Percentiles rank a stretch among this genome's conserved stretches.
phyloP scores from a whole-genome alignment of 1,140 invertebrate species.

The Zaprionus kolodkinae region DNA sequence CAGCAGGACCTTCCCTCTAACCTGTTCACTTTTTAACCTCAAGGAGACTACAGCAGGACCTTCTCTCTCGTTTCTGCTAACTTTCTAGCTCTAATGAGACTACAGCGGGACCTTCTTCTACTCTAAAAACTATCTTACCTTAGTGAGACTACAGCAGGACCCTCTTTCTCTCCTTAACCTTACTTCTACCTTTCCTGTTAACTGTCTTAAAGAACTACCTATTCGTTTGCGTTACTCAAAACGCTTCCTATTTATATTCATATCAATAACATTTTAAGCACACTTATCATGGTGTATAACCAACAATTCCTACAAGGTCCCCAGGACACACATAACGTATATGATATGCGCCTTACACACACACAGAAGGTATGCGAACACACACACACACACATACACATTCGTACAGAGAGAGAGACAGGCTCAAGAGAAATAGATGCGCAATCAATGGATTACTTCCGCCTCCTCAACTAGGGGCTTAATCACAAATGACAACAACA shows the following conservation, averaged over 20 bases:
- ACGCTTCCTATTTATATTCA: slow-evolving; percentile 20
- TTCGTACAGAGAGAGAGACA: not conserved
- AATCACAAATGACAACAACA: slow-evolving; percentile 47
- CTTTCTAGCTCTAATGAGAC: no score
- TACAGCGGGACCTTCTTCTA: no score
- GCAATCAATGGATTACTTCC: slow-evolving; percentile 75
- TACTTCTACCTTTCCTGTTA: no score
- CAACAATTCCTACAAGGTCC: slow-evolving; percentile 48
- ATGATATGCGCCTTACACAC: slow-evolving; percentile 21
- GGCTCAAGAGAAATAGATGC: slow-evolving; percentile 20
- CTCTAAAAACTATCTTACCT: not conserved
- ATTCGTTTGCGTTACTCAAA: not conserved
- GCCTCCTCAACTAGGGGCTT: slow-evolving; percentile 49
- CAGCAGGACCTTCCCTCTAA: no score
- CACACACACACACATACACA: not conserved
- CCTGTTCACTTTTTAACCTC: not conserved
- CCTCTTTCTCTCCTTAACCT: no score
- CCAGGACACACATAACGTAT: slow-evolving; percentile 34
- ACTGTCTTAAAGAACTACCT: not conserved
- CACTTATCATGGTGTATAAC: slow-evolving; percentile 42
- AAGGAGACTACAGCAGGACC: no score
- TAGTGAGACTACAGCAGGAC: no score
- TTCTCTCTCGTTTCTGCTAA: no score
- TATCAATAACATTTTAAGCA: slow-evolving; percentile 53
- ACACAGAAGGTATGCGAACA: not conserved